Conservation (phyloP, 2,888 invertebrate species). For the Cheilosia scutellata region DNA sequence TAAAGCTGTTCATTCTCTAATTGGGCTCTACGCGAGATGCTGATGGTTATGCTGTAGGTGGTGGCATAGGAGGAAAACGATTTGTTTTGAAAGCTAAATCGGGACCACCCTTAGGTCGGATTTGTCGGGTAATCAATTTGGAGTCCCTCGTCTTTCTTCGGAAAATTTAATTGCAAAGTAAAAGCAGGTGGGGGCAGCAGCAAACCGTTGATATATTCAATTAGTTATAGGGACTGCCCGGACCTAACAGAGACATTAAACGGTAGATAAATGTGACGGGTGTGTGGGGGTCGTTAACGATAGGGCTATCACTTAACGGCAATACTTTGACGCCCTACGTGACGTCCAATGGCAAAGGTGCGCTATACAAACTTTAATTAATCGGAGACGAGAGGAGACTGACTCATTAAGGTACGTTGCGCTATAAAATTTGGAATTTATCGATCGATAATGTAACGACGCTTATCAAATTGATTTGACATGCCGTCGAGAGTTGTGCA, state of each 20-base stretch:
- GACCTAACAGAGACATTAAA: slow-evolving; percentile 46
- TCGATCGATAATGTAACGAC: slow-evolving; percentile 10
- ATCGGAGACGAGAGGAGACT: neutral
- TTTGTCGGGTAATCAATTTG: slow-evolving; percentile 47
- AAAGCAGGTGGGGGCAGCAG: slow-evolving; percentile 18
- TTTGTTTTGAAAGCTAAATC: slow-evolving; percentile 55
- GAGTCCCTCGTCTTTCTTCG: slow-evolving; percentile 49
- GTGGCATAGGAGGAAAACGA: slow-evolving; percentile 47
- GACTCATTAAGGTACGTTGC: slow-evolving; percentile 21
- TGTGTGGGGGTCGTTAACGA: slow-evolving; percentile 35
- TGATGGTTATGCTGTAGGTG: slow-evolving; percentile 35
- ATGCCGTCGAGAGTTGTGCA: neutral
- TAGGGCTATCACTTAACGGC: slow-evolving; percentile 10
- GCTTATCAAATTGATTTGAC: slow-evolving; percentile 9
- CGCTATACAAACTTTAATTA: neutral
- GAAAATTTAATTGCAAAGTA: slow-evolving; percentile 64
- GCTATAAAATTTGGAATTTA: slow-evolving; percentile 47
- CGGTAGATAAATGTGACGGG: slow-evolving; percentile 16
- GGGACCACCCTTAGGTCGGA: slow-evolving; percentile 53
- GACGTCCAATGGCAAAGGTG: slow-evolving; percentile 34
- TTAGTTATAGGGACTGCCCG: slow-evolving; percentile 4
- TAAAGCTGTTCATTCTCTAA: slow-evolving; percentile 55
- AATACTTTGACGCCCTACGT: slow-evolving; percentile 37
- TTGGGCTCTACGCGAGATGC: slow-evolving; percentile 36
- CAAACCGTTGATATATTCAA: slow-evolving; percentile 26